phyloP scores from a whole-genome alignment of 1,140 invertebrate genomes.

The Bombyx mandarina region DNA sequence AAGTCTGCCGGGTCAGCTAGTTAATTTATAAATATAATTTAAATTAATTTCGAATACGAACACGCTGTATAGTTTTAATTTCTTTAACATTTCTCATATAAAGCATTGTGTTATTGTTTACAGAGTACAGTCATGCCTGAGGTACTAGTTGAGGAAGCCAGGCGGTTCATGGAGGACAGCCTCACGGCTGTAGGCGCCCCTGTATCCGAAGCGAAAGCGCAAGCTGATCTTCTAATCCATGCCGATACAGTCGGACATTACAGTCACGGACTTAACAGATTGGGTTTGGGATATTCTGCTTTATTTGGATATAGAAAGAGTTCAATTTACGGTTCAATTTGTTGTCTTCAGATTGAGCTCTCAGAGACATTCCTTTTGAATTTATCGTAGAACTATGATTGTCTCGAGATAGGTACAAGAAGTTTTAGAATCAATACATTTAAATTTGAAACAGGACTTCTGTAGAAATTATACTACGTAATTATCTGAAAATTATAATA shows the following conservation, averaged over 20 bases:
- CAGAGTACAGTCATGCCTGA: conserved; percentile 32
- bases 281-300: conserved; percentile 70
- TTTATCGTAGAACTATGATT: no score
- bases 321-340: neutral
- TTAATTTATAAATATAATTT: no score
- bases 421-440: no score
- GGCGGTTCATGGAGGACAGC: conserved; percentile 82
- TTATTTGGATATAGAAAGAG: conserved; percentile 1
- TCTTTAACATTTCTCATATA: conserved; percentile 4
- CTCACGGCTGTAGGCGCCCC: conserved; percentile 79
- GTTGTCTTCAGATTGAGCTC: no score
- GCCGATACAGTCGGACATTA: conserved; percentile 92
- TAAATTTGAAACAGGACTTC: no score
- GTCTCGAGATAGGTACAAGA: no score
- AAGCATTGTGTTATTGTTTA: conserved; percentile 2
- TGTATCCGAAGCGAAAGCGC: conserved; percentile 74
- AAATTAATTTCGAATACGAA: no score
- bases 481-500: no score
- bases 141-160: conserved; percentile 72
- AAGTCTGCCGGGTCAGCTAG: no score
- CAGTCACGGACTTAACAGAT: conserved; percentile 92
- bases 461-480: no score
- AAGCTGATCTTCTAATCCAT: conserved; percentile 84
- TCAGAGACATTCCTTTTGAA: no score
- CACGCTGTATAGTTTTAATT: neutral